Evolutionary conservation across 2,888 invertebrate species (phyloP).

Genomic region (Pyrochroa serraticornis): DNA sequence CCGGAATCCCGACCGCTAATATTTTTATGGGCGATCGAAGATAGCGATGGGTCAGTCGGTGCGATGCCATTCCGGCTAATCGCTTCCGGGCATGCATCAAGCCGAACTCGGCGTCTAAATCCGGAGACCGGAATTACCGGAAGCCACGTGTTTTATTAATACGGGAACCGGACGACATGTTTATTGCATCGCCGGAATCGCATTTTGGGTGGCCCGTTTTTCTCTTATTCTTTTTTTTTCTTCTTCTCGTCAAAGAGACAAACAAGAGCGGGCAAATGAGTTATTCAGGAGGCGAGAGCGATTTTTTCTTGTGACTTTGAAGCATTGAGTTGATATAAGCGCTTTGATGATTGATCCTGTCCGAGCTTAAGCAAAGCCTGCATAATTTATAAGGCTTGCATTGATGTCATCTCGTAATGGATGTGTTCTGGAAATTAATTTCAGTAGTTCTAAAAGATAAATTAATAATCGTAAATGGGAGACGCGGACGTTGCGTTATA

Average conservation of each 20-base stretch:
- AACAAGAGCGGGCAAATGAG: slow-evolving; percentile 9
- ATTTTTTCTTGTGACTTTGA: slow-evolving; percentile 4
- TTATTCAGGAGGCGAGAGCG: background rate
- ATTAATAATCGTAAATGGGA: slow-evolving; percentile 47
- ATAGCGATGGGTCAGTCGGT: slow-evolving; percentile 56
- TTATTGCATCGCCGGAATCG: background rate
- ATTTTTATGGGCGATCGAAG: slow-evolving; percentile 59
- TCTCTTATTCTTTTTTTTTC: background rate
- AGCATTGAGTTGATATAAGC: slow-evolving; percentile 14
- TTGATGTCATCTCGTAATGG: slow-evolving; percentile 43
- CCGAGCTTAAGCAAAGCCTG: slow-evolving; percentile 14
- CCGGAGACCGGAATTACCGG: slow-evolving; percentile 45
- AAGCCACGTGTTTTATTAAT: slow-evolving; percentile 54
- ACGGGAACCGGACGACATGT: slow-evolving; percentile 26
- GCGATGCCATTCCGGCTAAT: slow-evolving; percentile 51
- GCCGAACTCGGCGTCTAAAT: slow-evolving; percentile 32
- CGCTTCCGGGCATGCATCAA: slow-evolving; percentile 55
- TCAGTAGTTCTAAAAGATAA: slow-evolving; percentile 51
- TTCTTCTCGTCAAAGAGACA: background rate
- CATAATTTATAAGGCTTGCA: slow-evolving; percentile 30
- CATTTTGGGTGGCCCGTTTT: background rate
- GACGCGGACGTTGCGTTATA: slow-evolving; percentile 25
- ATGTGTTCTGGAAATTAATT: slow-evolving; percentile 53
- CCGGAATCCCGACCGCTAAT: slow-evolving; percentile 56
- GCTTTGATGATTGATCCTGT: slow-evolving; percentile 25